phyloP scores from a whole-genome alignment of 1,140 invertebrate genomes.

The Psix sp. region DNA sequence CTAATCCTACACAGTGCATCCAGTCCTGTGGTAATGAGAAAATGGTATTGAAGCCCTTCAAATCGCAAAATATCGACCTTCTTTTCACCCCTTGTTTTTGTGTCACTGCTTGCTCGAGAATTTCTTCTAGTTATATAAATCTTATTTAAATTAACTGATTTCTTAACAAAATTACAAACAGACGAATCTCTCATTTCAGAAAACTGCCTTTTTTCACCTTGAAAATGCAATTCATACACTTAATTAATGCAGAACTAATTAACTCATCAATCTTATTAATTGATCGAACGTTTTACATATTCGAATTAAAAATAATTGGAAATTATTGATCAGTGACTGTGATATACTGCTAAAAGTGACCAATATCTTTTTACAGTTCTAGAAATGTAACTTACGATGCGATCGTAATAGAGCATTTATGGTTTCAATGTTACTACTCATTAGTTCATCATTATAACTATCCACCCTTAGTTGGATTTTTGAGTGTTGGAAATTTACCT shows the following conservation, averaged over 20 bases:
- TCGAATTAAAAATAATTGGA: neutral
- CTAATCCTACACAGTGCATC: slow-evolving; percentile 62
- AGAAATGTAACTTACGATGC: slow-evolving; percentile 67
- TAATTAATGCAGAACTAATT: too few species aligned
- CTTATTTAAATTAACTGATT: too few species aligned
- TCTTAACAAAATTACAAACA: too few species aligned
- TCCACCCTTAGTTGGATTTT: slow-evolving; percentile 69
- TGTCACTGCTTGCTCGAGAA: slow-evolving; percentile 12
- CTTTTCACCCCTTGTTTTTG: slow-evolving; percentile 46
- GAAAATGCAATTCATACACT: too few species aligned
- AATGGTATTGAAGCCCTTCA: slow-evolving; percentile 58
- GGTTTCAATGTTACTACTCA: slow-evolving; percentile 73
- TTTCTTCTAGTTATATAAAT: too few species aligned
- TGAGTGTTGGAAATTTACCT: slow-evolving; percentile 72
- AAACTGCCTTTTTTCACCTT: neutral
- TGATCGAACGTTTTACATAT: too few species aligned
- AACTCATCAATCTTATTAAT: too few species aligned
- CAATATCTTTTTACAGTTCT: slow-evolving; percentile 20
- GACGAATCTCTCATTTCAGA: too few species aligned
- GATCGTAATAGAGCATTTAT: slow-evolving; percentile 71
- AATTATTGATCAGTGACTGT: neutral
- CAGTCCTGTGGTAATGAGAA: slow-evolving; percentile 48
- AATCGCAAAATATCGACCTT: slow-evolving; percentile 41
- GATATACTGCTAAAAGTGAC: neutral
- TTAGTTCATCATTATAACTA: slow-evolving; percentile 69